phyloP scores from a whole-genome alignment of 2,888 invertebrate species.

The Lamproptera curius region DNA sequence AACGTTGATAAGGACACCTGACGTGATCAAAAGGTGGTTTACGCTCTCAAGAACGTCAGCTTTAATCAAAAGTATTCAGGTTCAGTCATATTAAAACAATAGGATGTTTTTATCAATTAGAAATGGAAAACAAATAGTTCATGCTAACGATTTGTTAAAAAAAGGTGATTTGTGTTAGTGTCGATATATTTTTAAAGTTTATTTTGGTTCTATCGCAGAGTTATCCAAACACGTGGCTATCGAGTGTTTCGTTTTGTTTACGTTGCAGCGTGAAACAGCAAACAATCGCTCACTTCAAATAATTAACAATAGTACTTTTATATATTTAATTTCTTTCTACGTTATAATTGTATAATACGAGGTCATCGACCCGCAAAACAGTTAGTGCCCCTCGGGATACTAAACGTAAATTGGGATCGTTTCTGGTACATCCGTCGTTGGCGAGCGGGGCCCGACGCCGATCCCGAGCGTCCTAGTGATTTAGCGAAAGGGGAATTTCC shows the following conservation, averaged over 20 bases:
- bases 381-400: slow-evolving; percentile 4
- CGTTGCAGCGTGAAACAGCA: too few species aligned
- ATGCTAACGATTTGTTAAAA: too few species aligned
- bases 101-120: neutral
- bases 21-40: neutral
- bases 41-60: neutral
- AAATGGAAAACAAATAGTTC: too few species aligned
- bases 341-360: neutral
- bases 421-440: neutral
- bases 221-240: too few species aligned
- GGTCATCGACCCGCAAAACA: neutral
- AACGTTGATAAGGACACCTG: neutral
- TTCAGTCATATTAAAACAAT: neutral
- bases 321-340: too few species aligned
- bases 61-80: neutral
- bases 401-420: slow-evolving; percentile 2
- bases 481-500: slow-evolving; percentile 2
- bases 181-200: too few species aligned
- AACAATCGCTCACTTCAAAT: too few species aligned
- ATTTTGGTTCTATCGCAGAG: too few species aligned
- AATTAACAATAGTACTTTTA: too few species aligned
- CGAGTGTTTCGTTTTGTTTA: too few species aligned
- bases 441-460: neutral
- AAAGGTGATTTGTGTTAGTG: too few species aligned
- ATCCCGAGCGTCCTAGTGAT: neutral